Evolutionary conservation across 92 coral and sea anemone genomes (phyloP), one percentile per base, ranked within the genome.

Genomic region (Scolanthus callimorphus): DNA sequence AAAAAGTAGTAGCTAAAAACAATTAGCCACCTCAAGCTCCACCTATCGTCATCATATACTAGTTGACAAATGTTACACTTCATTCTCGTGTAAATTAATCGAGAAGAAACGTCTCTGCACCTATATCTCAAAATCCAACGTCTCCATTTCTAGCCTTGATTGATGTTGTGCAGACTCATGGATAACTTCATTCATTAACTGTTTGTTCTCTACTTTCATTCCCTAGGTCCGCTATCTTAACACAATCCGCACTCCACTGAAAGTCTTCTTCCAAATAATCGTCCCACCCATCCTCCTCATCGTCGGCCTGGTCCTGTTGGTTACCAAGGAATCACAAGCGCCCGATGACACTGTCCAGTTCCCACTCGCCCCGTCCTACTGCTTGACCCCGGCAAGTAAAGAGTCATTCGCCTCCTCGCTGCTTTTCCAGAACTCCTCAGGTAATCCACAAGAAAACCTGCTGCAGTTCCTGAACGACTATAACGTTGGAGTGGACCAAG

Each of bases 181-280:
- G n/a, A n/a, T n/a, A n/a, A n/a, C n/a, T n/a, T n/a, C n/a, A n/a
- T n/a, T n/a, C n/a, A n/a, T n/a, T n/a, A n/a, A n/a, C n/a, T n/a
- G n/a, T n/a, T n/a, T n/a, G n/a, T n/a, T n/a, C n/a, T n/a, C n/a
- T n/a, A n/a, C n/a, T n/a, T n/a, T n/a, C n/a, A n/a, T n/a, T n/a
- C n/a, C n/a, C n/a, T n/a, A 89, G 97, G 77, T 81, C 31, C 84
- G 80, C 38, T 85, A 82, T 85, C 49, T 89, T 52, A 52, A 39
- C 51, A 29, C 85, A 37, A 71, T 71, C 27, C 81, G 97, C 38
- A 25, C 59, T 31, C 92, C 92, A 24, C 2, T 49, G 21, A 89
- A 89, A 48, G 45, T 89, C 31, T 66, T 89, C 48, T 89, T 89
- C 67, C 68, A 67, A 76, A 26, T 89, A 1, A 24, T 85, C 13